Conservation (phyloP, 2,888 invertebrate species). For the Drosophila tripunctata region DNA sequence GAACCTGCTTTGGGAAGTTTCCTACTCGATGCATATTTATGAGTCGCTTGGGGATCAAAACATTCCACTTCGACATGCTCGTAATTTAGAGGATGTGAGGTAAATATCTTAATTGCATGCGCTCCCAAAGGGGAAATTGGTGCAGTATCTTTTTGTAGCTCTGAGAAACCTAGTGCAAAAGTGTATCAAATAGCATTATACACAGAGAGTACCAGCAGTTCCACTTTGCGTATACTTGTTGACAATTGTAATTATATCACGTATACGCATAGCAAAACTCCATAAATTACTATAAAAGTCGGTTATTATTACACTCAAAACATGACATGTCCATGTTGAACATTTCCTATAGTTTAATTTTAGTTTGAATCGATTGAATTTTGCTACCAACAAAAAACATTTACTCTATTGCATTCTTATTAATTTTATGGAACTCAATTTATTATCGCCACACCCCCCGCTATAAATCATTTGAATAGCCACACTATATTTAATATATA, state of each 20-base stretch:
- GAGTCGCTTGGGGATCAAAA: conserved; percentile 53
- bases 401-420: conserved; percentile 9
- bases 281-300: neutral
- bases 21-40: conserved; percentile 67
- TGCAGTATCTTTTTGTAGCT: too few species aligned
- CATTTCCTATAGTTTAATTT: conserved; percentile 7
- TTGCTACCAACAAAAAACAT: conserved; percentile 9
- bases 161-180: neutral
- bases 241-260: neutral
- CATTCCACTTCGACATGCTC: conserved; percentile 45
- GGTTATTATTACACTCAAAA: conserved; percentile 14
- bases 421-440: conserved; percentile 38
- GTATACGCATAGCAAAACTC: neutral
- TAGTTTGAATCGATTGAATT: conserved; percentile 18
- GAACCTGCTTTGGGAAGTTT: conserved; percentile 51
- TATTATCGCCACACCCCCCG: conserved; percentile 32
- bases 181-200: neutral
- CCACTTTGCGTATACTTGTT: neutral
- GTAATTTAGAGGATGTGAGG: conserved; percentile 49
- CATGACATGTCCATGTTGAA: neutral
- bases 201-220: neutral
- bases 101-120: conserved; percentile 49
- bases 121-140: neutral
- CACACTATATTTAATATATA: conserved; percentile 4
- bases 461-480: conserved; percentile 57